phyloP scores from a whole-genome alignment of 92 coral and sea anemone genomes.

The Actinernus sp. region DNA sequence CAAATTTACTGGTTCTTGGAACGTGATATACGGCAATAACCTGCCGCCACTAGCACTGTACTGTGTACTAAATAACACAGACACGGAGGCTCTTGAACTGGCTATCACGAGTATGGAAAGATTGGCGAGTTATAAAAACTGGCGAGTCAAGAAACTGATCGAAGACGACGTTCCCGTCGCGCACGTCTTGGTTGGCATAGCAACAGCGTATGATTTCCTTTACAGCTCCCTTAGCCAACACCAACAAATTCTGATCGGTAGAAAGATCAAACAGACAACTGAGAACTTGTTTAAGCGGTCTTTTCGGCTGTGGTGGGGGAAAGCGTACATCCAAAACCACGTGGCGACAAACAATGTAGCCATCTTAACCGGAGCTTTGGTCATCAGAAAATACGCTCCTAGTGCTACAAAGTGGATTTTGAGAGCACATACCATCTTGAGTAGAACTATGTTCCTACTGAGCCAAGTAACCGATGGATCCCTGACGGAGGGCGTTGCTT shows the following conservation, averaged over 20 bases:
- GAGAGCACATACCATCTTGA: constrained; percentile 67
- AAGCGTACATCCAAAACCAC: constrained; percentile 88
- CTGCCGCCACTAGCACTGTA: constrained; percentile 78
- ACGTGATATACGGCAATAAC: constrained; percentile 79
- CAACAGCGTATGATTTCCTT: constrained; percentile 87
- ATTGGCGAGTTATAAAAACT: constrained; percentile 59
- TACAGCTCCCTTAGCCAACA: constrained; percentile 43
- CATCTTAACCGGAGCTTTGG: constrained; percentile 75
- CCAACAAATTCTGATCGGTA: constrained; percentile 33
- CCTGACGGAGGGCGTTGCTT: constrained; percentile 86
- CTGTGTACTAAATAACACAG: constrained; percentile 69
- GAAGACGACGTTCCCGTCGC: constrained; percentile 94
- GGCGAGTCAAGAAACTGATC: constrained; percentile 67
- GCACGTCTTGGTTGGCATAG: constrained; percentile 83
- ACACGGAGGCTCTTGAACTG: constrained; percentile 52
- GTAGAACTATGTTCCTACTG: constrained; percentile 77
- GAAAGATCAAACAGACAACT: constrained; percentile 44
- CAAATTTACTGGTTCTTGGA: constrained; percentile 77
- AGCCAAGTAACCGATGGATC: constrained; percentile 88
- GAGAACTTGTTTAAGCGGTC: constrained; percentile 66
- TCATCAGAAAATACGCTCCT: constrained; percentile 22
- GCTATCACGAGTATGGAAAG: constrained; percentile 63
- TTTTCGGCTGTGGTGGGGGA: constrained; percentile 71
- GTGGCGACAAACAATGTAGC: constrained; percentile 92
- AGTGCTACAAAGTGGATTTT: constrained; percentile 64